These are phyloP conservation scores for Ctenoplectra terminalis DNA, from an alignment of 1,140 invertebrate species.

Conservation along the genomic window DNA sequence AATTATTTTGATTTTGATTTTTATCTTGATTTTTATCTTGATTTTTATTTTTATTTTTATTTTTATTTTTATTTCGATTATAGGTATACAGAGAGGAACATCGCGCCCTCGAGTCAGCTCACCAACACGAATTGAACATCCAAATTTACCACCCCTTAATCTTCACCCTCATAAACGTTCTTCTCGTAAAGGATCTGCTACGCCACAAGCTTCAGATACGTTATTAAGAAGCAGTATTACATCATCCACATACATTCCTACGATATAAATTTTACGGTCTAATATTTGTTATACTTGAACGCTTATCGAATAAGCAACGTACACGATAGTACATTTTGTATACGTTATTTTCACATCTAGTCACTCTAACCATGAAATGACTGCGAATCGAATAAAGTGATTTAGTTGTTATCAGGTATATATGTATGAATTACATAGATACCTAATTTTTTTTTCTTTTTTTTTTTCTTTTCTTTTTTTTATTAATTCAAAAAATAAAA, in stretches of 20 bases:
- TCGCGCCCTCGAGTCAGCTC: constrained; percentile 87
- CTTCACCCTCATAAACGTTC: constrained; percentile 85
- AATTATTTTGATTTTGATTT: no score
- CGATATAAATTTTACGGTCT: constrained; percentile 70
- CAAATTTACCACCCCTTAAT: constrained; percentile 90
- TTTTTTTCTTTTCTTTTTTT: constrained; percentile 27
- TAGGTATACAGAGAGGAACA: constrained; percentile 71
- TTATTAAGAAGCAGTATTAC: constrained; percentile 75
- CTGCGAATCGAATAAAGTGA: constrained; percentile 42
- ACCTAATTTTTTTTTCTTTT: constrained; percentile 1
- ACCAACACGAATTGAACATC: constrained; percentile 90
- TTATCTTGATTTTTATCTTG: no score
- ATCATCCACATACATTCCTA: constrained; percentile 78
- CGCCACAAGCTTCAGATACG: constrained; percentile 86
- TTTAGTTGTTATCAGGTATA: constrained; percentile 23
- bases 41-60: no score
- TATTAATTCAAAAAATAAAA: constrained; percentile 46
- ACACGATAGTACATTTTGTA: constrained; percentile 33
- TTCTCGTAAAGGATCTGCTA: constrained; percentile 84
- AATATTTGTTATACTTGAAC: constrained; percentile 4
- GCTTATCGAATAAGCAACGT: constrained; percentile 29
- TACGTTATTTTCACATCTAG: constrained; percentile 46
- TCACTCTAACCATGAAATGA: constrained; percentile 40
- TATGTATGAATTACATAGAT: no score
- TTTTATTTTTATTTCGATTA: constrained; percentile 4